Evolutionary conservation across 2,888 invertebrate species (phyloP).

Genomic region (Escarpia spicata): DNA sequence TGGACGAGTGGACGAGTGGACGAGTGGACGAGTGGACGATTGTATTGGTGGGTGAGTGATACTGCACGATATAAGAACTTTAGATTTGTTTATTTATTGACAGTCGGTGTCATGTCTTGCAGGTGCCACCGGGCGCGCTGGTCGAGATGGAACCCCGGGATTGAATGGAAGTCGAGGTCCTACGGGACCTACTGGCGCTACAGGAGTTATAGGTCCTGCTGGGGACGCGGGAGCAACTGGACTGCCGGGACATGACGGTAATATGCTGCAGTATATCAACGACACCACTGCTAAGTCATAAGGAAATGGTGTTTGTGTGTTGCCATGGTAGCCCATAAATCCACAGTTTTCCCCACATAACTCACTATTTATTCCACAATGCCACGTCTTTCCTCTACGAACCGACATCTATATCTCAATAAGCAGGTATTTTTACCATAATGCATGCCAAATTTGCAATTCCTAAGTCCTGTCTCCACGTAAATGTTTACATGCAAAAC

Average conservation of each 20-base stretch:
- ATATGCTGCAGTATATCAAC: background rate
- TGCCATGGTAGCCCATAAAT: background rate
- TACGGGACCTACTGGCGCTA: conserved; percentile 25
- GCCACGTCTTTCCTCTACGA: background rate
- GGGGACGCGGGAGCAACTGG: conserved; percentile 21
- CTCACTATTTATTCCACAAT: background rate
- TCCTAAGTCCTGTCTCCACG: too few relatives aligned
- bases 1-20: too few relatives aligned
- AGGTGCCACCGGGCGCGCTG: conserved; percentile 26
- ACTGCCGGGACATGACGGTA: background rate
- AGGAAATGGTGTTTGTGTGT: background rate
- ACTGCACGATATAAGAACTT: too few relatives aligned
- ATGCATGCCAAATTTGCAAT: too few relatives aligned
- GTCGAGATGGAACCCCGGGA: background rate
- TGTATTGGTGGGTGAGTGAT: too few relatives aligned
- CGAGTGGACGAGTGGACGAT: too few relatives aligned
- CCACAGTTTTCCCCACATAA: background rate
- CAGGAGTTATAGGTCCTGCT: conserved; percentile 21
- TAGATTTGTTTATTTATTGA: background rate
- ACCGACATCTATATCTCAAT: background rate
- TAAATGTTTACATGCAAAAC: too few relatives aligned
- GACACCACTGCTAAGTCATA: background rate
- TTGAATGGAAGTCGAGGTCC: conserved; percentile 19
- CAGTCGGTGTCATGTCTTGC: background rate
- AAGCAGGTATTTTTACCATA: too few relatives aligned